Evolutionary conservation across 2,113 vertebrate genomes (phyloP).

Genomic region (Mixornis gularis): DNA sequence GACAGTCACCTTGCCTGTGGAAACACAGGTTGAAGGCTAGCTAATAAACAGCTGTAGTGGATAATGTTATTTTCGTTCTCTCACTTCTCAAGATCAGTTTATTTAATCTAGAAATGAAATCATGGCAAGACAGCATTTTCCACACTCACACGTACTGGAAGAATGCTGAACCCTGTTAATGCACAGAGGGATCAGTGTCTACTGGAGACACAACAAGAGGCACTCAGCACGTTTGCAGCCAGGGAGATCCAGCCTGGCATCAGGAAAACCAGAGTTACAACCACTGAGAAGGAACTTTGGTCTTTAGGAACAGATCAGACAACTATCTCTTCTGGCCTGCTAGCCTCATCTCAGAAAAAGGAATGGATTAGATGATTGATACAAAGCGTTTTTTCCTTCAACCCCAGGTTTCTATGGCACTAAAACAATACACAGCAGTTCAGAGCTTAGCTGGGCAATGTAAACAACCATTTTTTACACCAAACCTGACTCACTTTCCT

Average conservation of each 20-base stretch:
- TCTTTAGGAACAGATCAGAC: background rate
- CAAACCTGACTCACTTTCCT: background rate
- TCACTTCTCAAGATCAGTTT: background rate
- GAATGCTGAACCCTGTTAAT: background rate
- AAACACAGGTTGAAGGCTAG: background rate
- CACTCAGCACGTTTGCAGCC: background rate
- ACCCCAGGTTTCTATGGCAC: background rate
- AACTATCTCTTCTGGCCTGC: background rate
- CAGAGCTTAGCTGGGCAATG: rapidly evolving
- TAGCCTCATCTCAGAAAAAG: background rate
- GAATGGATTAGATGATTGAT: background rate
- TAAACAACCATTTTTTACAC: background rate
- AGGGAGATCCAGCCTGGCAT: background rate
- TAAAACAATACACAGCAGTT: background rate
- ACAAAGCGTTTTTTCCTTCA: background rate
- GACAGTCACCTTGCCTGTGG: background rate
- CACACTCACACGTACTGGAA: rapidly evolving
- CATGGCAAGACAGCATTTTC: background rate
- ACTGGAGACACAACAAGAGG: background rate
- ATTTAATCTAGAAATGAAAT: background rate
- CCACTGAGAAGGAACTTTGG: background rate
- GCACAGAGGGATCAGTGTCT: background rate
- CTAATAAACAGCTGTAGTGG: background rate
- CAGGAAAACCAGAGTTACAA: background rate
- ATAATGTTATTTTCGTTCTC: background rate